Conservation (phyloP, 2,113 vertebrate genomes). For the Leptobrachium ailaonicum region DNA sequence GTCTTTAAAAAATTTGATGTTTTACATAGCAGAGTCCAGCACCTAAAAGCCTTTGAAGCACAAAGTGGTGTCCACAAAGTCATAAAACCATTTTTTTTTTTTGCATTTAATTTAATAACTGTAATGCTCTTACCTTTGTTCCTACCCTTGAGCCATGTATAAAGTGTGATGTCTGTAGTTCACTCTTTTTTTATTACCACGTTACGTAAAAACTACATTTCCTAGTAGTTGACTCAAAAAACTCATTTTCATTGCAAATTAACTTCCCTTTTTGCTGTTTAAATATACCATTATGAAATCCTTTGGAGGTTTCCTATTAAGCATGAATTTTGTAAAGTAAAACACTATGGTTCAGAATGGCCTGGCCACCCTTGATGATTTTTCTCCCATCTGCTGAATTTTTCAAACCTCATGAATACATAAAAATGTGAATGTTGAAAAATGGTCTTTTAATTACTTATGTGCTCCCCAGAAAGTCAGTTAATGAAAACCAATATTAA, state of each 20-base stretch:
- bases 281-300: slow-evolving; percentile 43
- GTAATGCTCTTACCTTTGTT: background rate
- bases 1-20: background rate
- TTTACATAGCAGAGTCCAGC: background rate
- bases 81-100: background rate
- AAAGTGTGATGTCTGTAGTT: slow-evolving; percentile 1
- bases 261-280: slow-evolving; percentile 34
- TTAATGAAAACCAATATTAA: slow-evolving; percentile 37
- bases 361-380: slow-evolving; percentile 39
- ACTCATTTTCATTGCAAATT: slow-evolving; percentile 40
- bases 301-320: slow-evolving; percentile 47
- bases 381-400: slow-evolving; percentile 45
- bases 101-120: background rate
- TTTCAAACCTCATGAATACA: slow-evolving; percentile 44
- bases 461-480: slow-evolving; percentile 30
- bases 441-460: slow-evolving; percentile 40
- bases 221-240: slow-evolving; percentile 37
- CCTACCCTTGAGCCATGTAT: slow-evolving; percentile 31
- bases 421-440: slow-evolving; percentile 39
- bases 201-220: slow-evolving; percentile 26
- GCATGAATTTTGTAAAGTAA: slow-evolving; percentile 42
- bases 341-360: slow-evolving; percentile 27
- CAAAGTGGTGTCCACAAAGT: background rate
- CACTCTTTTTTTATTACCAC: slow-evolving; percentile 7
- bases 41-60: background rate